phyloP scores from a whole-genome alignment of 2,113 vertebrate species.

The Dicerorhinus sumatrensis region DNA sequence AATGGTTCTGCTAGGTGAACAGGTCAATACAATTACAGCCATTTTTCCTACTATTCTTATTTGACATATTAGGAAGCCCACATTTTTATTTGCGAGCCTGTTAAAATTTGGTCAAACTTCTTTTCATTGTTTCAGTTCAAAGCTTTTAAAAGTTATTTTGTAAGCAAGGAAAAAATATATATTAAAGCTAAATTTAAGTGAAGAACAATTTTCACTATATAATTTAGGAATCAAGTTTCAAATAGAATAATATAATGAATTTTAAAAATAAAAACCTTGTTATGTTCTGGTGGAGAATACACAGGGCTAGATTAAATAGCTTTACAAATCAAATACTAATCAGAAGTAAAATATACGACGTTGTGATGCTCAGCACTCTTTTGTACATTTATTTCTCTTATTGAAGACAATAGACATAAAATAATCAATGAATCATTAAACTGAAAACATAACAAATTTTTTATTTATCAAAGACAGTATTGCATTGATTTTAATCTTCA shows the following conservation, averaged over 20 bases:
- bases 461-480: neutral
- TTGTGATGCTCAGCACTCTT: neutral
- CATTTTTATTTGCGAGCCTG: slow-evolving; percentile 26
- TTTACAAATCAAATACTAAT: slow-evolving; percentile 37
- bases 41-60: slow-evolving; percentile 56
- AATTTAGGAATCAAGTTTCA: neutral
- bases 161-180: neutral
- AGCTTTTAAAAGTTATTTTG: slow-evolving; percentile 33
- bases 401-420: neutral
- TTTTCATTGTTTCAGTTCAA: slow-evolving; percentile 17
- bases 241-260: neutral
- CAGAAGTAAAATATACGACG: neutral
- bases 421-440: slow-evolving; percentile 1
- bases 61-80: slow-evolving; percentile 7
- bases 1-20: slow-evolving; percentile 59
- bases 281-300: neutral
- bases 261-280: slow-evolving; percentile 25
- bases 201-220: neutral
- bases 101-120: slow-evolving; percentile 35
- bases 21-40: slow-evolving; percentile 66
- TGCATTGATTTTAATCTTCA: neutral
- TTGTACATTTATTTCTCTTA: neutral
- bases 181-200: neutral
- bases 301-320: neutral
- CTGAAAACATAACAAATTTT: neutral